Evolutionary conservation across 2,888 invertebrate genomes (phyloP), one percentile per base, ranked within the genome.

Genomic region (Patella depressa): DNA sequence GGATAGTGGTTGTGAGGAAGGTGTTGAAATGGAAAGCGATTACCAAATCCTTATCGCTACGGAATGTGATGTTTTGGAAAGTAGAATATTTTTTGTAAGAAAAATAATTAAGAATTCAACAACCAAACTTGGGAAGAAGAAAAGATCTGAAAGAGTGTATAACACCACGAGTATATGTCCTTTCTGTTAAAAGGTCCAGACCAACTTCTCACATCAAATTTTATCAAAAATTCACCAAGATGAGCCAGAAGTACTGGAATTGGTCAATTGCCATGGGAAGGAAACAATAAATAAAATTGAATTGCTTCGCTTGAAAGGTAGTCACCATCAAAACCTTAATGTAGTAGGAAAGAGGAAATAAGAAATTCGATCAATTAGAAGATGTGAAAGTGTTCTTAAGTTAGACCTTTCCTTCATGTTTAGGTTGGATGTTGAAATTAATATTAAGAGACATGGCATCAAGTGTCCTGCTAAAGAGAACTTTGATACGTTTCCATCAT

Each of bases 381-480:
- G 80, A 71, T 19, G n/a, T 59, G 65, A 12, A 72, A 75, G 75
- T 17, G 69, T 17, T 7, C 19, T 78, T 34, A 76, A 78, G 72
- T 53, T 80, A 7, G n/a, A 19, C 82, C 57, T 82, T 80, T 78
- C 80, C 82, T 69, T 14, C 14, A 29, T 82, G 82, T 72, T 76
- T 72, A n/a, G 80, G 76, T 12, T 82, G 82, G 82, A 24, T 80
- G 29, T n/a, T 72, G 14, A 15, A 72, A 14, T n/a, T 17, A 72
- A 72, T 14, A 34, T 82, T 3, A 34, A 69, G 45, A 53, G 80
- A 14, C 82, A 82, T 75, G n/a, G 29, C 3, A 72, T n/a, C 24
- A 14, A n/a, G 34, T 81, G 82, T 53, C 17, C 73, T 55, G 29
- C 29, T 65, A 55, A 17, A 17, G 53, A 24, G n/a, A 29, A 29